Base-by-base conservation (phyloP, 2,113 vertebrate genomes). In the Etheostoma cragini region DNA sequence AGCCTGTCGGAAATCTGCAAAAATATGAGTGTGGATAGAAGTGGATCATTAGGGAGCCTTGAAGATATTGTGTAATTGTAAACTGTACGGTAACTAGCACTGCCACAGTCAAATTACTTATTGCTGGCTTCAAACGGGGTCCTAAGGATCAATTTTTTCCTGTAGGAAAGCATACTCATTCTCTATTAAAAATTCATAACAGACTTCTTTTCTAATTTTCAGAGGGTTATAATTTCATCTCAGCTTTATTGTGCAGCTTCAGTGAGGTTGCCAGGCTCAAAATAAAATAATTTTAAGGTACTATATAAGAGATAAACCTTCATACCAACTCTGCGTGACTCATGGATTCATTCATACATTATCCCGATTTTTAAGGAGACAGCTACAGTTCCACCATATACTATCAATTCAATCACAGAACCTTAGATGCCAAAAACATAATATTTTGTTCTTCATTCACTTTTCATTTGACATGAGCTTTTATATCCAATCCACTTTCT, bases 181-280 rank as follows among this genome's bases (percentile, higher is more conserved):
- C 56, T 22, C 22, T 66, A 87, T 89, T 82, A 87, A 85, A 87
- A 45, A 85, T 85, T 88, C 75, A 85, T 68, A 65, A 56, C 42
- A 19, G 46, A 53, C 4, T 80, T 65, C 22, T 60, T 45, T 76
- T 70, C 21, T 58, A 60, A 83, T 81, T 83, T 84, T 83, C 62
- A 76, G 72, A 62, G 72, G 61, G 74, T 71, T 82, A 83, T 67
- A 70, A 78, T 81, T 91, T 87, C 63, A 76, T 87, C 74, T 81
- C 60, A 82, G 78, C 63, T 77, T 82, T 83, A 80, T 81, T 78
- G 60, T 67, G 42, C 75, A 73, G 74, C 76, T 70, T 68, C 53
- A 64, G 17, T 35, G 42, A 64, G 30, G 80, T 77, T 67, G 54
- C 75, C n/a, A 53, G 63, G 62, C 82, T 87, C 24, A 80, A 74